phyloP scores from a whole-genome alignment of 2,113 vertebrate species.

The Oncorhynchus tshawytscha region DNA sequence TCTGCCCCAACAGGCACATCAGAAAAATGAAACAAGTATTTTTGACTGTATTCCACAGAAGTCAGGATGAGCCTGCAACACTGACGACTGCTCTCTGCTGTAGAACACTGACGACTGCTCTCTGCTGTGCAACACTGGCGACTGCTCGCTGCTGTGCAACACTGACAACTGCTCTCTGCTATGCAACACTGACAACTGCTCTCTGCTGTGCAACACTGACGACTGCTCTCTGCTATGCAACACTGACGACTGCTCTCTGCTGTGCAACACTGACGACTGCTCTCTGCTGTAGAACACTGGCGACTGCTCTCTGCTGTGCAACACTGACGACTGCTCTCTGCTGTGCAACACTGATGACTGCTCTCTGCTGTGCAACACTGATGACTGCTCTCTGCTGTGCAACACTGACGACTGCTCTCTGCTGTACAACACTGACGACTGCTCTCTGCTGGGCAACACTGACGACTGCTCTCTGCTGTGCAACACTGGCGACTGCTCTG shows the following conservation, averaged over 20 bases:
- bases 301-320: constrained; percentile 33
- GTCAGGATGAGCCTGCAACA: constrained; percentile 60
- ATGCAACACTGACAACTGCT: constrained; percentile 13
- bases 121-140: constrained; percentile 31
- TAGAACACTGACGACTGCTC: background rate
- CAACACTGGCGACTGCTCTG: too few relatives aligned
- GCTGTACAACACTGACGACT: too few relatives aligned
- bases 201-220: too few relatives aligned
- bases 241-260: background rate
- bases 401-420: too few relatives aligned
- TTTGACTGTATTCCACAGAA: constrained; percentile 53
- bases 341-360: too few relatives aligned
- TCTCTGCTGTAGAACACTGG: too few relatives aligned
- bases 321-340: too few relatives aligned
- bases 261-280: constrained; percentile 18
- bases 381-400: too few relatives aligned
- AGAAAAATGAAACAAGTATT: constrained; percentile 65
- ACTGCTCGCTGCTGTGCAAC: constrained; percentile 34
- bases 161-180: background rate
- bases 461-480: too few relatives aligned
- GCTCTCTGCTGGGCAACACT: too few relatives aligned
- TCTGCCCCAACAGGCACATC: constrained; percentile 56
- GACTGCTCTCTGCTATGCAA: constrained; percentile 35
- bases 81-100: constrained; percentile 49
- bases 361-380: constrained; percentile 35